Conservation (phyloP, 2,888 invertebrate species). For the Pantelozetes paolii region DNA sequence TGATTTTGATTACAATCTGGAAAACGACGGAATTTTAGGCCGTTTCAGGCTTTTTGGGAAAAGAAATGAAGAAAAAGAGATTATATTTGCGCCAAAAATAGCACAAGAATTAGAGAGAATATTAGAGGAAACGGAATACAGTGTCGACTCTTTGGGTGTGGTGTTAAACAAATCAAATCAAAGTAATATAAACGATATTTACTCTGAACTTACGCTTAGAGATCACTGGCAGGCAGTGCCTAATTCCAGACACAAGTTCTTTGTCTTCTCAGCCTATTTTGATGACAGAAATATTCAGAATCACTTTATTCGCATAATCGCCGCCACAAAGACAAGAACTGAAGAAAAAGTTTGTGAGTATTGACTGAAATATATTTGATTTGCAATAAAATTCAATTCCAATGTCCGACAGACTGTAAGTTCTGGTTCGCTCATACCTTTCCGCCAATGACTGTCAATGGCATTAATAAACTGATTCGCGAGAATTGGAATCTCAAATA, state of each 20-base stretch:
- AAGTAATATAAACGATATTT: conserved; percentile 37
- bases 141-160: not conserved
- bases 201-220: conserved; percentile 38
- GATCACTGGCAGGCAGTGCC: conserved; percentile 52
- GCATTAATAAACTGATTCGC: conserved; percentile 64
- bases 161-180: conserved; percentile 15
- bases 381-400: conserved; percentile 35
- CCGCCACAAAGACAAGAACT: conserved; percentile 79
- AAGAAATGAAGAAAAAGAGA: conserved; percentile 24
- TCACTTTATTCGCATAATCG: conserved; percentile 67
- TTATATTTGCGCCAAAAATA: conserved; percentile 16
- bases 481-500: conserved; percentile 92
- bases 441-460: conserved; percentile 45
- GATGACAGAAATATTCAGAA: conserved; percentile 56
- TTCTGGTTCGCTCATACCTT: conserved; percentile 27
- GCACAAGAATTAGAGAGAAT: conserved; percentile 24
- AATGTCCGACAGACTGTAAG: not conserved
- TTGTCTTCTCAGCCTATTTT: conserved; percentile 83
- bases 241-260: conserved; percentile 64
- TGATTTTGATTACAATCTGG: not conserved
- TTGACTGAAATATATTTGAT: conserved; percentile 53
- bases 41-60: conserved; percentile 16
- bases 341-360: conserved; percentile 64
- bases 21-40: conserved; percentile 26
- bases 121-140: conserved; percentile 4